Percentiles rank a stretch among this genome's conserved stretches.
Evolutionary conservation across 2,888 invertebrate genomes (phyloP).

Genomic region (Asteroscopus sphinx): DNA sequence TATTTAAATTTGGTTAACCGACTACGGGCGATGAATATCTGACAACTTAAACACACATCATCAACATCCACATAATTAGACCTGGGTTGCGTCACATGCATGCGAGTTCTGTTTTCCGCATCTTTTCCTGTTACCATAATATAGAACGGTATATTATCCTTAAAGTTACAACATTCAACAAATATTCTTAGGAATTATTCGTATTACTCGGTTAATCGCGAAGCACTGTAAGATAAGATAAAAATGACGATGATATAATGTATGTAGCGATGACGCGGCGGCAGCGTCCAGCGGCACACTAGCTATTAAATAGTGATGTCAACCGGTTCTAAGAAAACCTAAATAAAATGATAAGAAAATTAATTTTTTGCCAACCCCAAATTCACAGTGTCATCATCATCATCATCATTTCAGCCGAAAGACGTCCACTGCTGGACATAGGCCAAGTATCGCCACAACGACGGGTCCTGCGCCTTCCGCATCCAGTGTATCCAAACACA

Average conservation of each 20-base stretch:
- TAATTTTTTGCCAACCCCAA: too few species aligned
- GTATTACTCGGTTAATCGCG: slow-evolving; percentile 51
- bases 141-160: slow-evolving; percentile 54
- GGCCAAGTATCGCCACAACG: too few species aligned
- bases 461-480: too few species aligned
- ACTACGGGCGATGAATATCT: slow-evolving; percentile 63
- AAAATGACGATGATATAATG: slow-evolving; percentile 58
- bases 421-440: too few species aligned
- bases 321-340: too few species aligned
- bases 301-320: too few species aligned
- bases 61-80: slow-evolving; percentile 53
- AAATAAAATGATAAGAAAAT: too few species aligned
- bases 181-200: slow-evolving; percentile 60
- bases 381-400: too few species aligned
- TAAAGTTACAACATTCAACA: slow-evolving; percentile 55
- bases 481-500: too few species aligned
- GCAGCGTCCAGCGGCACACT: slow-evolving; percentile 1
- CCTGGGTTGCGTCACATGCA: slow-evolving; percentile 53
- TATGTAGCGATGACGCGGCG: slow-evolving; percentile 33
- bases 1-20: slow-evolving; percentile 71
- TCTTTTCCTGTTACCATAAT: slow-evolving; percentile 55
- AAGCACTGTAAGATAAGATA: slow-evolving; percentile 63
- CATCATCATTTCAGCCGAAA: too few species aligned
- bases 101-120: slow-evolving; percentile 61
- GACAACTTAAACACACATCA: slow-evolving; percentile 55